Base-by-base conservation (phyloP, 1,140 invertebrate species). In the Philotrypesis tridentata region DNA sequence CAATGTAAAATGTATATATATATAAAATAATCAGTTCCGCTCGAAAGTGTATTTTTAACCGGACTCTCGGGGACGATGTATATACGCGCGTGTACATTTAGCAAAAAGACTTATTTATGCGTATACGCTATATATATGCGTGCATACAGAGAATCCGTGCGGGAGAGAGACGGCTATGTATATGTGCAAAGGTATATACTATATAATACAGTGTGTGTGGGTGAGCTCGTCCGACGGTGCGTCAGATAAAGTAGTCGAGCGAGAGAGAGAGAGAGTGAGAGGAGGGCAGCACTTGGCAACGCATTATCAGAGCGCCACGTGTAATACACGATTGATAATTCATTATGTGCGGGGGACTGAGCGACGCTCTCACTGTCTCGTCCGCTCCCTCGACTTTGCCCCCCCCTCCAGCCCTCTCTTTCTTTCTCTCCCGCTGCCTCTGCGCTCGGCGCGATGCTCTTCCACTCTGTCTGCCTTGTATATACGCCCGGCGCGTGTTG, bases 221-320 rank as follows among this genome's bases (percentile, higher is more conserved):
- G 68, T 63, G 67, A 12, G n/a, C 48, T 40, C 29, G 33, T 29
- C 0, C 72, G 25, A 70, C 73, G 75, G 67, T 63, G 75, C 84
- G 72, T 72, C 33, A 78, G 82, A 80, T 83, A 85, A 82, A 86
- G 77, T 72, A 86, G 83, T 81, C 72, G 83, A 67, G 70, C 14
- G 70, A 8, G n/a, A n/a, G n/a, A 31, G 48, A 65, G 79, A 78
- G 60, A 75, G 75, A 80, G 31, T 60, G 60, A 75, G 75, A 80
- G 31, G 61, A 73, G 70, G 70, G 65, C 65, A 77, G 65, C 65
- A 77, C 71, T 79, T 85, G 67, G 78, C 77, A 82, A 76, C 72
- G 77, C 76, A 73, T 82, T 82, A 73, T 82, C 74, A 76, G 65
- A 82, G 23, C 48, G 65, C 65, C 80, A 82, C 81, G 75, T 83